Evolutionary conservation across 2,888 invertebrate genomes (phyloP), one percentile per base, ranked within the genome.

Genomic region (Anodontia alba): DNA sequence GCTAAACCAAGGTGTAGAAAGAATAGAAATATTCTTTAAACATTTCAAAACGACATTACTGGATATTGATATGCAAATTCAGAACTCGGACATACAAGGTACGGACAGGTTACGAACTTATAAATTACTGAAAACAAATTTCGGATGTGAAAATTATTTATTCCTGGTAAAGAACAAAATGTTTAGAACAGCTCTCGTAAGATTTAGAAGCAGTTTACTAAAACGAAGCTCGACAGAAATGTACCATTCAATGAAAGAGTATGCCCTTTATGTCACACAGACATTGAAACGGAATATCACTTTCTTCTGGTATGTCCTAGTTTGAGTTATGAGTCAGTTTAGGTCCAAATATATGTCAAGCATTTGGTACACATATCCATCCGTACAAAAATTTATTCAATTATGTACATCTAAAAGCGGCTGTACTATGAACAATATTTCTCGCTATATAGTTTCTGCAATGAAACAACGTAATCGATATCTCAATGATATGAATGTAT

Each of bases 81-180:
- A 62, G 33, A 62, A 20, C n/a, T 62, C 62, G 33, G 62, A 62
- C 62, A 62, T 62, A 62, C 62, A 62, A 62, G 62, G 17, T 33
- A 62, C 33, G 62, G 62, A 62, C 20, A 62, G 17, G 33, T 62
- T 62, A 62, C 2, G 62, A 62, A 62, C 62, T 7, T 62, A 62
- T 17, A 62, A 62, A 33, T 20, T 62, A 20, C 20, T 62, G 17
- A 62, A 62, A 33, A 1, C 15, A 1, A 20, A 62, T 33, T 62
- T 31, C 33, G 62, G 33, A 1, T 62, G 62, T 62, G 31, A 62
- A 62, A 17, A 62, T 10, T 62, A 62, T 33, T 10, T 62, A 17
- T 62, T 31, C 20, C 17, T 3, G 2, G 17, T 62, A 12, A 17
- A 5, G 33, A 62, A 62, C 20, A 33, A 29, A 62, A 33, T 33